Evolutionary conservation across 1,140 invertebrate species (phyloP).

Genomic region (Himalopsyche phryganea): DNA sequence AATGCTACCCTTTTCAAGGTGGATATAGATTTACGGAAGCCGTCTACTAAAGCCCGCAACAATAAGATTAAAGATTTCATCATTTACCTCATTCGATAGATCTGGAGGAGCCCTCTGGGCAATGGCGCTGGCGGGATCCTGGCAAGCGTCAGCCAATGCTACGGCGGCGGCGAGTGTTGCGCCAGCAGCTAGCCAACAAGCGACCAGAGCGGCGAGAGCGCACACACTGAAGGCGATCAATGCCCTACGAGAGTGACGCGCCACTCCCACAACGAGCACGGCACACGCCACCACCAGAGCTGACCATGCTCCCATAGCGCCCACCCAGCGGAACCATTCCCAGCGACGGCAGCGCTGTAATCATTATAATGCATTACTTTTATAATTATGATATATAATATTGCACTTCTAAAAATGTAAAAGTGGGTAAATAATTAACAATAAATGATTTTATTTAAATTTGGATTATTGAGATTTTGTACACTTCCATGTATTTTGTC

Average conservation of each 20-base stretch:
- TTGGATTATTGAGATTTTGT: too few species aligned
- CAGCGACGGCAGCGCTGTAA: constrained; percentile 53
- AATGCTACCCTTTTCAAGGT: too few species aligned
- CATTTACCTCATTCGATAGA: constrained; percentile 56
- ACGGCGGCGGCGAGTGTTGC: constrained; percentile 77
- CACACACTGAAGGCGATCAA: constrained; percentile 79
- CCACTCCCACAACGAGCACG: constrained; percentile 76
- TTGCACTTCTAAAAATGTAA: too few species aligned
- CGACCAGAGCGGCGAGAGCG: constrained; percentile 83
- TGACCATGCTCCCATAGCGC: constrained; percentile 73
- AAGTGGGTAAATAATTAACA: too few species aligned
- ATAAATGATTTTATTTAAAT: too few species aligned
- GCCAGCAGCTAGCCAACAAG: constrained; percentile 83
- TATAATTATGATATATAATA: too few species aligned
- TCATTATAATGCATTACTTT: too few species aligned
- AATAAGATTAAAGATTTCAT: too few species aligned
- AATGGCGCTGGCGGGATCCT: constrained; percentile 72
- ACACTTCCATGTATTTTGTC: too few species aligned
- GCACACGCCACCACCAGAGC: constrained; percentile 76
- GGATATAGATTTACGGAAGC: too few species aligned
- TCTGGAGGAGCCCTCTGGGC: constrained; percentile 75
- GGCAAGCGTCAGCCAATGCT: constrained; percentile 74
- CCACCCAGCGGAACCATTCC: constrained; percentile 69
- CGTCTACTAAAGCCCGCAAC: too few species aligned
- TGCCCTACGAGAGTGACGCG: constrained; percentile 76